These are phyloP conservation scores for Corythornis vintsioides DNA, from an alignment of 2,113 vertebrate species.

Conservation along the genomic window DNA sequence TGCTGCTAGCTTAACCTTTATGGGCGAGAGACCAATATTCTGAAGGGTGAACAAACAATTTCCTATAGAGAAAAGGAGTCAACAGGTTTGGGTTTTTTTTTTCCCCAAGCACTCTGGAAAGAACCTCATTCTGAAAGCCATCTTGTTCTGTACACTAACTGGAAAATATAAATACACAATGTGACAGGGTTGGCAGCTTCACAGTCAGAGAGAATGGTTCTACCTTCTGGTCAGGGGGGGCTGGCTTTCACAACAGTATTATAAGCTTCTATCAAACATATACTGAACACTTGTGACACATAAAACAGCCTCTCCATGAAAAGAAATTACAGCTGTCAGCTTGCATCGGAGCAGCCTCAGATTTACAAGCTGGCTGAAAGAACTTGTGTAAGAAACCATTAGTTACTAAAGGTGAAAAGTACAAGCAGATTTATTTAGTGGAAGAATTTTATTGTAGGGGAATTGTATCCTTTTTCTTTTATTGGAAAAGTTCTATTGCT, in stretches of 20 bases:
- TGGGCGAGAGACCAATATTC: background rate
- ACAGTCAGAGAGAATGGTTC: constrained; percentile 61
- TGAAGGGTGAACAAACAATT: background rate
- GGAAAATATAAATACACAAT: constrained; percentile 75
- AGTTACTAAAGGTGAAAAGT: constrained; percentile 73
- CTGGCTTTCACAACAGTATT: constrained; percentile 78
- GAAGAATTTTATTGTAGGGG: constrained; percentile 45
- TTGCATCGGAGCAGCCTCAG: constrained; percentile 75
- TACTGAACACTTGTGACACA: constrained; percentile 86
- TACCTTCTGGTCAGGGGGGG: constrained; percentile 71
- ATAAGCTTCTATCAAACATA: constrained; percentile 77
- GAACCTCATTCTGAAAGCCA: constrained; percentile 54
- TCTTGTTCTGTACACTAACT: constrained; percentile 29
- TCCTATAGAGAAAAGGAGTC: constrained; percentile 43
- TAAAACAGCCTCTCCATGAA: constrained; percentile 79
- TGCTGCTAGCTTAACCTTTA: constrained; percentile 29
- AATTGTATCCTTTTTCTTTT: constrained; percentile 1
- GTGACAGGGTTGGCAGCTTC: constrained; percentile 80
- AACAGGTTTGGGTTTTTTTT: background rate
- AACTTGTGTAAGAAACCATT: constrained; percentile 68
- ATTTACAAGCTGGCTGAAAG: constrained; percentile 80
- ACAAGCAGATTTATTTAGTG: constrained; percentile 72
- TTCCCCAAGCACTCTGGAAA: background rate
- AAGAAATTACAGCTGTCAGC: constrained; percentile 87
- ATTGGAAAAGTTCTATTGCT: constrained; percentile 27